Percentiles rank a stretch among this genome's conserved stretches.
These are phyloP conservation scores for Rhagophthalmus giganteus DNA, from an alignment of 2,888 invertebrate species.

Conservation along the genomic window DNA sequence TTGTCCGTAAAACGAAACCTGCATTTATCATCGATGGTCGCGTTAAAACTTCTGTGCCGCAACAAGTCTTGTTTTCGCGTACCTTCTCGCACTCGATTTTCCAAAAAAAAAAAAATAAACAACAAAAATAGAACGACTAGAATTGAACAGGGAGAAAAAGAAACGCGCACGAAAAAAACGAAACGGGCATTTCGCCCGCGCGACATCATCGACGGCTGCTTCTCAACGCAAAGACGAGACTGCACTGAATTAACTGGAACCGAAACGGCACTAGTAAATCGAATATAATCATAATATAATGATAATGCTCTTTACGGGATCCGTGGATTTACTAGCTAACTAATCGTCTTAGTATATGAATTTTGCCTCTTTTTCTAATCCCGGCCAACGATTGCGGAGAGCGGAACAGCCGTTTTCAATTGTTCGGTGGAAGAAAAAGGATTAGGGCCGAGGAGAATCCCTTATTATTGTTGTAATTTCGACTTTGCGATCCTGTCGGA, in stretches of 20 bases:
- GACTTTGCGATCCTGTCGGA: no score
- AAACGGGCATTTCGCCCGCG: no score
- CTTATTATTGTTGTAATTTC: background rate
- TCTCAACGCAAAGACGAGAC: slow-evolving; percentile 44
- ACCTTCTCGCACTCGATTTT: no score
- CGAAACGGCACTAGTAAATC: slow-evolving; percentile 55
- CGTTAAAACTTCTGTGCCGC: no score
- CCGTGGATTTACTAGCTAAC: slow-evolving; percentile 54
- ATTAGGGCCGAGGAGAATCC: background rate
- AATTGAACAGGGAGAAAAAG: no score
- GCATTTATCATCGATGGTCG: no score
- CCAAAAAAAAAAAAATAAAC: no score
- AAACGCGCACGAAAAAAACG: no score
- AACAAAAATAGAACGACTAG: no score
- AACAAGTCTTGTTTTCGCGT: no score
- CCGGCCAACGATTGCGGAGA: slow-evolving; percentile 21
- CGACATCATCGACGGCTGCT: no score
- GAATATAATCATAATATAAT: slow-evolving; percentile 58
- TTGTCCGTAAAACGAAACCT: no score
- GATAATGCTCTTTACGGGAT: slow-evolving; percentile 57
- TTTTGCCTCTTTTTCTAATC: slow-evolving; percentile 56
- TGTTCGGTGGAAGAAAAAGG: slow-evolving; percentile 1
- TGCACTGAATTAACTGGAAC: slow-evolving; percentile 49
- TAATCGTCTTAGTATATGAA: slow-evolving; percentile 58
- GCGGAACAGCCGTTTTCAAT: slow-evolving; percentile 9